These are phyloP conservation scores for Drosophila hydei DNA, from an alignment of 1,140 invertebrate species.

Conservation along the genomic window DNA sequence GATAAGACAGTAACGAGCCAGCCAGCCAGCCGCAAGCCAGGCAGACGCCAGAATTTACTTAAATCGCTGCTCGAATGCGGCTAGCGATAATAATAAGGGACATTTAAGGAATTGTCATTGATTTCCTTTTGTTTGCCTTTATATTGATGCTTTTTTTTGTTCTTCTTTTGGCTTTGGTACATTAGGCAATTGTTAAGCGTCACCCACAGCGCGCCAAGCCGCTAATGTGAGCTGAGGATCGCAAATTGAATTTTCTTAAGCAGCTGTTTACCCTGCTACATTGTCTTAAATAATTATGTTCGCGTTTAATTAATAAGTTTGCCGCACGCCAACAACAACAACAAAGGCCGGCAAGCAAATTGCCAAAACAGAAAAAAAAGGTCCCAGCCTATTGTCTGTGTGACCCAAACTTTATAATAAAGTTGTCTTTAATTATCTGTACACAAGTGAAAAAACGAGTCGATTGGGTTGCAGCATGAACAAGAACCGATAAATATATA, in stretches of 20 bases:
- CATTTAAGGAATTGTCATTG: conserved; percentile 78
- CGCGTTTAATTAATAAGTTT: conserved; percentile 79
- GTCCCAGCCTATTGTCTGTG: conserved; percentile 55
- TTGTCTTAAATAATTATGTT: conserved; percentile 66
- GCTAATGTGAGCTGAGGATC: conserved; percentile 52
- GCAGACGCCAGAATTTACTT: conserved; percentile 52
- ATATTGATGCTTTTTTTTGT: conserved; percentile 43
- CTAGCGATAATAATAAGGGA: conserved; percentile 46
- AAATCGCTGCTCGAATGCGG: conserved; percentile 60
- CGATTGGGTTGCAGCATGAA: no score
- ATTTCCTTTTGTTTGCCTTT: conserved; percentile 70
- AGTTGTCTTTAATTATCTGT: conserved; percentile 42
- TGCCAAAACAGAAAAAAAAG: conserved; percentile 42
- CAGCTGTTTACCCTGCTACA: conserved; percentile 33
- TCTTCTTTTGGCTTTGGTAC: conserved; percentile 52
- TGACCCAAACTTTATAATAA: conserved; percentile 64
- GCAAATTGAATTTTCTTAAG: conserved; percentile 64
- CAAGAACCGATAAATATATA: no score
- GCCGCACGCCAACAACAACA: conserved; percentile 20
- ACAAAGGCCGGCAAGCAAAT: conserved; percentile 10
- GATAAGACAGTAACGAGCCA: conserved; percentile 56
- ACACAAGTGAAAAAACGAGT: not conserved
- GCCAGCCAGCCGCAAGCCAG: conserved; percentile 15
- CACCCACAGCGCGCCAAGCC: not conserved
- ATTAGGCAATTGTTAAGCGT: conserved; percentile 52